A percentile compares a stretch with the other conserved stretches of the same genome.
Evolutionary conservation across 1,140 invertebrate species (phyloP).

Genomic region (Drosophila athabasca): DNA sequence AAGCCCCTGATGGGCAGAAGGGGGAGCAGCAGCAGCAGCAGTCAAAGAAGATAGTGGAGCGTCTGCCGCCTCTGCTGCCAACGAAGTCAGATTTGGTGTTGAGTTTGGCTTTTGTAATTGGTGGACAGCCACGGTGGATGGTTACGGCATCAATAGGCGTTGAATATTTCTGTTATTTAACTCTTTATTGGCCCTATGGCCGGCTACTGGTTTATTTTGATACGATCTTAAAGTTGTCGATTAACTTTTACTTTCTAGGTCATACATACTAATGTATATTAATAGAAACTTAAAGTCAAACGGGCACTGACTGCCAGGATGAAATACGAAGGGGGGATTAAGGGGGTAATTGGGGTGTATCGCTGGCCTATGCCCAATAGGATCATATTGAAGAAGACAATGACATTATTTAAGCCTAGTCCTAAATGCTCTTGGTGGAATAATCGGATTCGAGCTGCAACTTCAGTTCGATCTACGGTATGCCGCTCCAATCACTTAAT

Average conservation of each 20-base stretch:
- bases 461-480: no score
- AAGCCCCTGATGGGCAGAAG: neutral
- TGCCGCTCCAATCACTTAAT: no score
- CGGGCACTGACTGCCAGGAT: no score
- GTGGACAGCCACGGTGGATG: slow-evolving; percentile 7
- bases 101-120: slow-evolving; percentile 30
- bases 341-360: no score
- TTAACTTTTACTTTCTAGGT: slow-evolving; percentile 26
- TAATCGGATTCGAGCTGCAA: no score
- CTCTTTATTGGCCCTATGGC: slow-evolving; percentile 22
- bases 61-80: slow-evolving; percentile 44
- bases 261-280: neutral
- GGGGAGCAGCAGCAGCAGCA: no score
- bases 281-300: no score
- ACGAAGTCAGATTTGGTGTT: slow-evolving; percentile 50
- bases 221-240: slow-evolving; percentile 29
- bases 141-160: slow-evolving; percentile 38
- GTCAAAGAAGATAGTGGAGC: slow-evolving; percentile 40
- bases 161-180: slow-evolving; percentile 28
- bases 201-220: slow-evolving; percentile 40
- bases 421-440: no score
- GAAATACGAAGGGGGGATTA: no score
- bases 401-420: no score
- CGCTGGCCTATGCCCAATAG: no score
- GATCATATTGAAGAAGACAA: no score